Evolutionary conservation across 2,113 vertebrate genomes (phyloP).

Genomic region (Alouatta palliata): DNA sequence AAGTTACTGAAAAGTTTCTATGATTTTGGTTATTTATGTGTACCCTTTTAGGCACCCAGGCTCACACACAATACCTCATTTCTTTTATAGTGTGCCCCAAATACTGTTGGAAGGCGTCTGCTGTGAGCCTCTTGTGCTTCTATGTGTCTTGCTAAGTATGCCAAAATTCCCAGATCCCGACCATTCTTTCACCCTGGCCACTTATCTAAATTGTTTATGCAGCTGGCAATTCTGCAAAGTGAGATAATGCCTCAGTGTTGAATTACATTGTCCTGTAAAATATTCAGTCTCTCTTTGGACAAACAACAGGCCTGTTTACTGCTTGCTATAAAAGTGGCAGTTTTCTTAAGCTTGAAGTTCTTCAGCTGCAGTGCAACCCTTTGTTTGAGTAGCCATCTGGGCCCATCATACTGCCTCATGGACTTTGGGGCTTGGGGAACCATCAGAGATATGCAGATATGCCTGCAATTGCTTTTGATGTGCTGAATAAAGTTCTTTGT

Average conservation of each 20-base stretch:
- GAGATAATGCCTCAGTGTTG: not conserved
- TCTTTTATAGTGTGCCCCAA: not conserved
- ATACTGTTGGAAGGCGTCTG: not conserved
- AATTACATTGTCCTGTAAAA: not conserved
- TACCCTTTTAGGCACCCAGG: not conserved
- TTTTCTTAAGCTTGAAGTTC: not conserved
- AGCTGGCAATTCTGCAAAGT: not conserved
- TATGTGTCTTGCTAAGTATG: not conserved
- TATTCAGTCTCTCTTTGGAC: not conserved
- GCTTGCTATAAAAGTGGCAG: not conserved
- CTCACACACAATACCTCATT: not conserved
- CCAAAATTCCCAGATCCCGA: not conserved
- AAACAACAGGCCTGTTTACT: not conserved
- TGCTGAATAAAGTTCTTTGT: not conserved
- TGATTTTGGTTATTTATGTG: not conserved
- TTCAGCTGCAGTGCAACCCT: not conserved
- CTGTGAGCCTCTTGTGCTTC: not conserved
- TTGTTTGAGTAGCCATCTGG: not conserved
- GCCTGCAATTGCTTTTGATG: not conserved
- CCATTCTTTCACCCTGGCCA: not conserved
- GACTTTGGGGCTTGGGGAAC: not conserved
- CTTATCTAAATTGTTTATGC: not conserved
- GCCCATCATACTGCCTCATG: rapidly evolving
- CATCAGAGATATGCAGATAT: not conserved
- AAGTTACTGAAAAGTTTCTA: not conserved